Evolutionary conservation across 2,113 vertebrate species (phyloP), one percentile per base, ranked within the genome.

Genomic region (Menidia beryllina): DNA sequence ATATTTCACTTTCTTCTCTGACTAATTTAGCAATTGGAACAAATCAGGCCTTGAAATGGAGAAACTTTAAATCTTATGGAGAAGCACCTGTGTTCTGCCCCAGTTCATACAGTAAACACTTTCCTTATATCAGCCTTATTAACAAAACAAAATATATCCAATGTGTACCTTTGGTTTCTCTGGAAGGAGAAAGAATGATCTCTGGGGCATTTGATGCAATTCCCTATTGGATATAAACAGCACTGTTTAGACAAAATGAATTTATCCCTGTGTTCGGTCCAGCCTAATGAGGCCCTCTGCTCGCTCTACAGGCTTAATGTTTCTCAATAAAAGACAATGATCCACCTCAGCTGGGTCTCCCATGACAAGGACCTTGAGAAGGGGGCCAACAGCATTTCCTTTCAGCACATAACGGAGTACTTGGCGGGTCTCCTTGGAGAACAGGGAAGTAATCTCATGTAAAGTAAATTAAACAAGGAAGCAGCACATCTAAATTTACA

Each of bases 381-480:
- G 85, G 58, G 39, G 79, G 74, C 71, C 38, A 62, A 54, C 49
- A 62, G 57, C 49, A 23, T 59, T 57, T 66, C 51, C 41, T 60
- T 12, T 54, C 51, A 41, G 71, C 2, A 6, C 20, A 45, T 34
- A 54, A 71, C 69, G 51, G 74, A 72, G 41, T 26, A 15, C 56
- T 63, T 52, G 41, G 24, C 23, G 36, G 26, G 36, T 51, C 45
- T 79, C 79, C 59, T 61, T 9, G 5, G 72, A 62, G 83, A 73
- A 10, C 30, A n/a, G 26, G 62, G 58, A 83, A 76, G 74, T 74
- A 79, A 68, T 76, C 69, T 54, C 41, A 47, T 80, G 72, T 77
- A 59, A 71, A 77, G 77, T 39, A 87, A 86, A 88, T 75, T 60
- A 66, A 76, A 85, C 68, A 76, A 67, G 55, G 66, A 30, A 36